These are phyloP conservation scores for Drosophila azteca DNA, from an alignment of 1,140 invertebrate genomes.

Conservation along the genomic window DNA sequence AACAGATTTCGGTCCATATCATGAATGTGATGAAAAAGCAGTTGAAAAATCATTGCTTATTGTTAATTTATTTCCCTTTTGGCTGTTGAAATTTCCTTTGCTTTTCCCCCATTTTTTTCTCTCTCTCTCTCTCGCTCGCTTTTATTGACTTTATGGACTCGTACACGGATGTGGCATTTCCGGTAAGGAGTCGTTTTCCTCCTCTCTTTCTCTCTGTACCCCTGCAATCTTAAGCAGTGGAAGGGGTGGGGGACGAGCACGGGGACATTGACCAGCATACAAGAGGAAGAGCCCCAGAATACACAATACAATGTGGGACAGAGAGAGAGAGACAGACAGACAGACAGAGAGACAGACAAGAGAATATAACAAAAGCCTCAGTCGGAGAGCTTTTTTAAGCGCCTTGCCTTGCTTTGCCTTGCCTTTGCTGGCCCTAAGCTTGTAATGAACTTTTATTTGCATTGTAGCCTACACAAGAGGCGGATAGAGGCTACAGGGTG, in stretches of 20 bases:
- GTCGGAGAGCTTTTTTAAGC: conserved; percentile 55
- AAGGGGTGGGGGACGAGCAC: background rate
- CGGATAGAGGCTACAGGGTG: background rate
- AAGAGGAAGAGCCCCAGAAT: conserved; percentile 32
- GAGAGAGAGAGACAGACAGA: conserved; percentile 13
- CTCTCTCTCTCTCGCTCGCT: conserved; percentile 30
- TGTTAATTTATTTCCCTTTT: conserved; percentile 78
- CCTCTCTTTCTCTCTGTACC: background rate
- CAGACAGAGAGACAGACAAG: background rate
- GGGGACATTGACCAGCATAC: conserved; percentile 69
- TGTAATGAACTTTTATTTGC: conserved; percentile 82
- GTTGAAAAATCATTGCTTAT: conserved; percentile 70
- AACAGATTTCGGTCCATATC: conserved; percentile 22
- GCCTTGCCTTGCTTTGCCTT: conserved; percentile 36
- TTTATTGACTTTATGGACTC: conserved; percentile 46
- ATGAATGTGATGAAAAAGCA: conserved; percentile 35
- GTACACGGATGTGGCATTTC: conserved; percentile 73
- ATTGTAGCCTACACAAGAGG: conserved; percentile 48
- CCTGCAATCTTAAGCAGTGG: conserved; percentile 45
- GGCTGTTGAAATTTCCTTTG: conserved; percentile 59
- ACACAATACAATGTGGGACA: conserved; percentile 38
- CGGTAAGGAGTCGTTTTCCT: conserved; percentile 42
- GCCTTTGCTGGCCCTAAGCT: conserved; percentile 26
- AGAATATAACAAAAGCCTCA: conserved; percentile 54
- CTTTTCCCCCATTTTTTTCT: conserved; percentile 33